Evolutionary conservation across 2,113 vertebrate genomes (phyloP).

Genomic region (Brachyistius frenatus): DNA sequence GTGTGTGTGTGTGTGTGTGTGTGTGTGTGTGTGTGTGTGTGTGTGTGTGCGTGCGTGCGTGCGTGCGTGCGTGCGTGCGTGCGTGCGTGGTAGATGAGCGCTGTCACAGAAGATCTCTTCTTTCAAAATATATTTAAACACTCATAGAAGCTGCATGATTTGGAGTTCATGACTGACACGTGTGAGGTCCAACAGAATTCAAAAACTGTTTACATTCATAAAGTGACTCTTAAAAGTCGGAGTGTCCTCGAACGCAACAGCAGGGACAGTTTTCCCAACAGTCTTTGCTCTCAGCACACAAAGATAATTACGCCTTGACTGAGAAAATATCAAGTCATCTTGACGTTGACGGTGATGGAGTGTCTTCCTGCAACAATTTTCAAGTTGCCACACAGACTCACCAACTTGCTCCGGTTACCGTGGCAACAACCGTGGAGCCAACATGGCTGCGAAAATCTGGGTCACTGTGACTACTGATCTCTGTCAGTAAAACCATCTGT

Average conservation of each 20-base stretch:
- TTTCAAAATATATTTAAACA: too few species aligned
- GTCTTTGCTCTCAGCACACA: background rate
- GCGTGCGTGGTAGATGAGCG: background rate
- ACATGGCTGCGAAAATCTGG: constrained; percentile 61
- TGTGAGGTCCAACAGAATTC: too few species aligned
- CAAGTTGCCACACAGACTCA: background rate
- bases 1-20: background rate
- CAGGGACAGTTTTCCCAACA: background rate
- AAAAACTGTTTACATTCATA: background rate
- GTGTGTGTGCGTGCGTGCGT: background rate
- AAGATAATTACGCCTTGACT: background rate
- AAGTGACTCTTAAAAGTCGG: background rate
- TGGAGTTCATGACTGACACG: too few species aligned
- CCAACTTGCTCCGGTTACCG: constrained; percentile 42
- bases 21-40: background rate
- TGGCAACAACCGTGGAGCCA: constrained; percentile 44
- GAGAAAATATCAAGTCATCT: background rate
- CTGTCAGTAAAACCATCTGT: constrained; percentile 68
- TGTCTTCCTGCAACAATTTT: constrained; percentile 37
- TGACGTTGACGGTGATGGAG: background rate
- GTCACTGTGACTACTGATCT: constrained; percentile 62
- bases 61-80: background rate
- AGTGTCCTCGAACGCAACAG: background rate
- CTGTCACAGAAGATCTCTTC: too few species aligned
- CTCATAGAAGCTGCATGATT: too few species aligned